Evolutionary conservation across 2,888 invertebrate genomes (phyloP).

Genomic region (Drosophila testacea): DNA sequence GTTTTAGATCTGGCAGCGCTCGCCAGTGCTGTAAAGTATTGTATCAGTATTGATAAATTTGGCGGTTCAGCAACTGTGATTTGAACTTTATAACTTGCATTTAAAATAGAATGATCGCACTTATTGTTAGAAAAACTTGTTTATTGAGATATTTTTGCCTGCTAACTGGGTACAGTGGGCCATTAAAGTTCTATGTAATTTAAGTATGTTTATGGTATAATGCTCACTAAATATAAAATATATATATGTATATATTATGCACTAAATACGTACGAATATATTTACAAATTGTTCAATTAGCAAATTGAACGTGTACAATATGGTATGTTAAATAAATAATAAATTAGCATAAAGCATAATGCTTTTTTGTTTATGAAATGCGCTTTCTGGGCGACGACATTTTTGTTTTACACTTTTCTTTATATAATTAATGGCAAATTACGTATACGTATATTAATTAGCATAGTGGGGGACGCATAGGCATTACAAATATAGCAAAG

Average conservation of each 20-base stretch:
- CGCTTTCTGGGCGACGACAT: slow-evolving; percentile 77
- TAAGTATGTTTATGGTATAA: slow-evolving; percentile 54
- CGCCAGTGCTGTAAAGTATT: slow-evolving; percentile 13
- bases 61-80: neutral
- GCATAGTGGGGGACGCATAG: slow-evolving; percentile 24
- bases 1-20: slow-evolving; percentile 6
- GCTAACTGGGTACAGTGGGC: slow-evolving; percentile 67
- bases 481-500: slow-evolving; percentile 27
- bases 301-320: slow-evolving; percentile 49
- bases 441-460: slow-evolving; percentile 52
- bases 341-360: slow-evolving; percentile 59
- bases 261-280: slow-evolving; percentile 43
- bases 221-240: slow-evolving; percentile 57
- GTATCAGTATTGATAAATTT: neutral
- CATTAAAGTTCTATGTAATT: slow-evolving; percentile 50
- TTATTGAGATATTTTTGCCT: slow-evolving; percentile 73
- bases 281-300: slow-evolving; percentile 58
- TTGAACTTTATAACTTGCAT: neutral
- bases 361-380: slow-evolving; percentile 63
- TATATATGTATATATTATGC: slow-evolving; percentile 35
- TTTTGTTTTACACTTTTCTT: slow-evolving; percentile 45
- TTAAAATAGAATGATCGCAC: neutral
- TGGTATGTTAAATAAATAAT: slow-evolving; percentile 73
- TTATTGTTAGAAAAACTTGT: slow-evolving; percentile 71
- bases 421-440: slow-evolving; percentile 45